Conservation (phyloP, 2,888 invertebrate genomes). For the Junonia oenone region DNA sequence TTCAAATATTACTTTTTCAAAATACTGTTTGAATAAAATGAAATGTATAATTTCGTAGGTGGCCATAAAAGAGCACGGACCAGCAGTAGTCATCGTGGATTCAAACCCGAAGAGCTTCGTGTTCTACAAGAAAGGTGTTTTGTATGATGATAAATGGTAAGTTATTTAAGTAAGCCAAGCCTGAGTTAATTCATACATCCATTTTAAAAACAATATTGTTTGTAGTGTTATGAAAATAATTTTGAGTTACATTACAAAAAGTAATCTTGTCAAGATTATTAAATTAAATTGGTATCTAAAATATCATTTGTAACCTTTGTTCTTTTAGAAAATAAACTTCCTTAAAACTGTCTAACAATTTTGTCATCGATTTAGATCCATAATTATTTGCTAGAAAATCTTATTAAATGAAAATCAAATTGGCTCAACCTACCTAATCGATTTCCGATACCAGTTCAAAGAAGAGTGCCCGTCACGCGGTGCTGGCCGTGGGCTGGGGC, state of each 20-base stretch:
- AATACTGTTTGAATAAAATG: too few relatives aligned
- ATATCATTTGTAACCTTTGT: too few relatives aligned
- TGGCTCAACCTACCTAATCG: background rate
- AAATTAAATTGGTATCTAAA: too few relatives aligned
- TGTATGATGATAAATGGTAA: constrained; percentile 55
- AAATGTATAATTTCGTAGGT: background rate
- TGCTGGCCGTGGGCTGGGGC: constrained; percentile 61
- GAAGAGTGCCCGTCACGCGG: constrained; percentile 47
- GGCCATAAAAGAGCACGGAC: constrained; percentile 48
- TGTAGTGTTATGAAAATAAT: too few relatives aligned
- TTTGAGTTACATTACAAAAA: too few relatives aligned
- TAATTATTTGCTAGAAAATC: background rate
- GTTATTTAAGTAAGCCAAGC: constrained; percentile 14
- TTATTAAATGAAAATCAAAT: background rate
- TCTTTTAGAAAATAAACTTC: too few relatives aligned
- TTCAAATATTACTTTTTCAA: too few relatives aligned
- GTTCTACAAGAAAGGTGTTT: constrained; percentile 45
- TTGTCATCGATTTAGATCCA: too few relatives aligned
- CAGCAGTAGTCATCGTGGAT: constrained; percentile 55
- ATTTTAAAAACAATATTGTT: background rate
- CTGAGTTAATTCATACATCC: background rate
- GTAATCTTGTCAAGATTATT: too few relatives aligned
- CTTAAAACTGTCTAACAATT: too few relatives aligned
- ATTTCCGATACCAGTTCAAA: constrained; percentile 39
- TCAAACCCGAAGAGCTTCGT: constrained; percentile 42